Base-by-base conservation (phyloP, 2,113 vertebrate species). In the Syngnathus floridae region DNA sequence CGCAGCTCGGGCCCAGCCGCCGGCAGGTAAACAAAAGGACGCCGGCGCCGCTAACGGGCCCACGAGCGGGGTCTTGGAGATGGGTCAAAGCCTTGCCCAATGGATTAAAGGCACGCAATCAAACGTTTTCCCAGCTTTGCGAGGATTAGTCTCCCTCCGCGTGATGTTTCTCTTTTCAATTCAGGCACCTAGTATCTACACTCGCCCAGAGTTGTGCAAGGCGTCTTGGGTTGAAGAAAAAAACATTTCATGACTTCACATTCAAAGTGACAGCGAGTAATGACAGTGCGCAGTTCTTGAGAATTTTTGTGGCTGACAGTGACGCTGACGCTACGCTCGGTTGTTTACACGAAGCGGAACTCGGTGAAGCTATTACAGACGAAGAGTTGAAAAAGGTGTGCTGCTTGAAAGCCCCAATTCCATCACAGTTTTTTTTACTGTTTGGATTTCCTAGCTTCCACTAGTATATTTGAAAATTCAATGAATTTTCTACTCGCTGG, bases 101-200 rank as follows among this genome's bases (percentile, higher is more conserved):
- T 62, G 74, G 83, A 88, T 89, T 84, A 84, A 82, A 81, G 68
- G 63, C 60, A 16, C 71, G 77, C 81, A 89, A 86, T 87, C 82
- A 82, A 80, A 68, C 78, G 84, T 78, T 86, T 77, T 76, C 56
- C 37, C 59, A 71, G 78, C 72, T 80, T 82, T 81, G 71, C 82
- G 70, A 74, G 82, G 86, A 90, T 89, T 86, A 89, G 71, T 82
- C 60, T 48, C 51, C 81, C 60, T 48, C 51, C 57, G 41, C 65
- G 73, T 65, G 77, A 72, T 77, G 73, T 66, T 56, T 65, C 74
- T 58, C 21, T 37, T 36, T 41, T 66, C 64, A 66, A n/a, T 64
- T 54, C 69, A 52, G 69, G 61, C 67, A 73, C 65, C 70, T 70
- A 22, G 22, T 22, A 59, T 61, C 58, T 58, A 56, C 65, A 62